Conservation (phyloP, 1,140 invertebrate species). For the Scaptomyza hsui region DNA sequence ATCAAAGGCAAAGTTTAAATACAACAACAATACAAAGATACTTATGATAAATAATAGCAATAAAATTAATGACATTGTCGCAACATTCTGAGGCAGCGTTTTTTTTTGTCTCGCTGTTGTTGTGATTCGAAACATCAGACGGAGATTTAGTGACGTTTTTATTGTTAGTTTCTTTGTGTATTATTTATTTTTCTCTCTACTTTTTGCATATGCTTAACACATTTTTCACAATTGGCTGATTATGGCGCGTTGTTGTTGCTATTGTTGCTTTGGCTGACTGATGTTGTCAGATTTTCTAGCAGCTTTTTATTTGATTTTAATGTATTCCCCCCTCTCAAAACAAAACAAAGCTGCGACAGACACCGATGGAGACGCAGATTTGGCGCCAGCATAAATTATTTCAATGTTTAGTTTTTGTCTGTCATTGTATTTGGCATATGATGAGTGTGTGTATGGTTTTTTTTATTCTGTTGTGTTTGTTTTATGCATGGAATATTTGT, state of each 20-base stretch:
- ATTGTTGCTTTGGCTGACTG: conserved; percentile 1
- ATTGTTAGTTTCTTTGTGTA: conserved; percentile 24
- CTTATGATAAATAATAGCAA: conserved; percentile 32
- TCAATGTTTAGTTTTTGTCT: conserved; percentile 29
- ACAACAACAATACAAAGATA: background rate
- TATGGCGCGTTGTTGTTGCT: conserved; percentile 31
- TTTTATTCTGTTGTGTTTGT: conserved; percentile 5
- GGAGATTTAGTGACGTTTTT: conserved; percentile 23
- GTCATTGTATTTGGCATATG: conserved; percentile 20
- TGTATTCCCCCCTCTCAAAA: conserved; percentile 19
- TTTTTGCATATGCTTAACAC: conserved; percentile 49
- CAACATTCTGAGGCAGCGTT: conserved; percentile 36
- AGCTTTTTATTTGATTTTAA: conserved; percentile 40
- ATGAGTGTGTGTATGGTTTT: background rate
- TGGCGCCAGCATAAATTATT: conserved; percentile 52
- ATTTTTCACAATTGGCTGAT: conserved; percentile 47
- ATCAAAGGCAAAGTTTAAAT: background rate
- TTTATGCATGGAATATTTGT: conserved; percentile 2
- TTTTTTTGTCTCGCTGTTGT: conserved; percentile 27
- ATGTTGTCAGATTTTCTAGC: conserved; percentile 31
- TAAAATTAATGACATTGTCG: conserved; percentile 36
- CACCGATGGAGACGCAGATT: conserved; percentile 20
- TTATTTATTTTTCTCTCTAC: conserved; percentile 10
- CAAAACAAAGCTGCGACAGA: conserved; percentile 6
- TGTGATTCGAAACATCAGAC: conserved; percentile 40